Percentiles rank a stretch among this genome's conserved stretches.
phyloP scores from a whole-genome alignment of 2,797 vertebrate species.

The Lepus townsendii region DNA sequence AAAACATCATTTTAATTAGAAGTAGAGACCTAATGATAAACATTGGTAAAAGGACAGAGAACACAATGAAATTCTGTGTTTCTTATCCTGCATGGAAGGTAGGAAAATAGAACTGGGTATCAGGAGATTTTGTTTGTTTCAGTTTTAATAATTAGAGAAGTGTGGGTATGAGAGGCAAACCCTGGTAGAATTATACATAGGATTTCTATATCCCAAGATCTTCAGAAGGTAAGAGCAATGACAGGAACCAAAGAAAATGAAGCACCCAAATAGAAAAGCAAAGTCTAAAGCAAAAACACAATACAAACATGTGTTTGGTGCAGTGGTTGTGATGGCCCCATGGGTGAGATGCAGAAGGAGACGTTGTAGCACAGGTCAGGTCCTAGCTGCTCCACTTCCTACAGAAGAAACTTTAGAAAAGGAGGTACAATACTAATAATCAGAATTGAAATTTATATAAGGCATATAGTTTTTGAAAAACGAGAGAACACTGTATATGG shows the following conservation, averaged over 20 bases:
- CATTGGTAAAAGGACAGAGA: background rate
- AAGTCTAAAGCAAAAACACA: slow-evolving; percentile 33
- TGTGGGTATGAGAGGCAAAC: background rate
- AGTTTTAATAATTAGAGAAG: slow-evolving; percentile 8
- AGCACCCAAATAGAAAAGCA: background rate
- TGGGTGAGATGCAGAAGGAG: too few species aligned
- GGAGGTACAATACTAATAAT: background rate
- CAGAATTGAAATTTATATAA: slow-evolving; percentile 33
- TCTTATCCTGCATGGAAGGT: background rate
- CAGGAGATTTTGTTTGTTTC: background rate
- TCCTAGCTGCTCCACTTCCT: background rate
- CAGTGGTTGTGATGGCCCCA: too few species aligned
- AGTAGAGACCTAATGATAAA: slow-evolving; percentile 11
- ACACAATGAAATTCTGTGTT: slow-evolving; percentile 9
- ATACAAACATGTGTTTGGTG: background rate
- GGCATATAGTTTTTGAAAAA: slow-evolving; percentile 2
- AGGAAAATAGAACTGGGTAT: background rate
- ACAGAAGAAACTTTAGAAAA: background rate
- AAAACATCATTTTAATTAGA: background rate
- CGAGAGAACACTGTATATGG: background rate
- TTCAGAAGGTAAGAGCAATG: background rate
- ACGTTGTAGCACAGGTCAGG: too few species aligned
- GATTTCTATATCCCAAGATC: background rate
- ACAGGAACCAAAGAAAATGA: background rate
- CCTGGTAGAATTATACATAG: background rate